phyloP scores from a whole-genome alignment of 1,140 invertebrate genomes.

The Dendroctonus valens region DNA sequence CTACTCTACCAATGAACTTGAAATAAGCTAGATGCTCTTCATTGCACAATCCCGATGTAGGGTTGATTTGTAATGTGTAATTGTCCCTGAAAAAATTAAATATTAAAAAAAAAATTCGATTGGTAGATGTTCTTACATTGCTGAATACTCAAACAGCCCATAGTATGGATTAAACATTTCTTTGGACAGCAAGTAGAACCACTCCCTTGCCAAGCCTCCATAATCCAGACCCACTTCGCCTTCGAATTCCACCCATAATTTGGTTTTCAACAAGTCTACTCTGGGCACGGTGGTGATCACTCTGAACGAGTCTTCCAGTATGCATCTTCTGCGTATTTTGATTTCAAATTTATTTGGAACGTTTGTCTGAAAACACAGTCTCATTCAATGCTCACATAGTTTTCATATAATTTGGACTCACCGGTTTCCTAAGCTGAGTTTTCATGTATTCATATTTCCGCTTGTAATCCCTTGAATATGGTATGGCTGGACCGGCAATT shows the following conservation, averaged over 20 bases:
- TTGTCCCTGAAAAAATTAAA: constrained; percentile 73
- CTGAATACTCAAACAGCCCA: constrained; percentile 98
- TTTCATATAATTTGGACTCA: constrained; percentile 56
- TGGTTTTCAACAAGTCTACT: constrained; percentile 90
- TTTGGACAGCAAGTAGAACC: constrained; percentile 97
- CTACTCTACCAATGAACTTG: constrained; percentile 96
- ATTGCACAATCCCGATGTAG: constrained; percentile 93
- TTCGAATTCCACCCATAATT: constrained; percentile 98
- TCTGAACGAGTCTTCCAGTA: constrained; percentile 94
- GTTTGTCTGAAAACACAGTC: constrained; percentile 67
- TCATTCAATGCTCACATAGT: background rate
- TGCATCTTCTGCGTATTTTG: constrained; percentile 83
- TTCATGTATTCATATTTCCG: constrained; percentile 98
- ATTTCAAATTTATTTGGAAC: constrained; percentile 98
- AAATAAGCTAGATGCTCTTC: constrained; percentile 98
- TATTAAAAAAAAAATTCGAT: constrained; percentile 27
- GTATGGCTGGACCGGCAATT: constrained; percentile 95
- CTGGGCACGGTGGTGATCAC: constrained; percentile 80
- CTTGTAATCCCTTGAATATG: constrained; percentile 97
- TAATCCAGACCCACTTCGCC: constrained; percentile 97
- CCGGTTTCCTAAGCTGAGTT: constrained; percentile 90
- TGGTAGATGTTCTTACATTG: constrained; percentile 67
- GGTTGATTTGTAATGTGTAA: constrained; percentile 99
- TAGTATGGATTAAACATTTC: constrained; percentile 99
- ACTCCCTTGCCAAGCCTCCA: constrained; percentile 94